These are phyloP conservation scores for Cecropterus lyciades DNA, from an alignment of 1,140 invertebrate species.

Conservation along the genomic window DNA sequence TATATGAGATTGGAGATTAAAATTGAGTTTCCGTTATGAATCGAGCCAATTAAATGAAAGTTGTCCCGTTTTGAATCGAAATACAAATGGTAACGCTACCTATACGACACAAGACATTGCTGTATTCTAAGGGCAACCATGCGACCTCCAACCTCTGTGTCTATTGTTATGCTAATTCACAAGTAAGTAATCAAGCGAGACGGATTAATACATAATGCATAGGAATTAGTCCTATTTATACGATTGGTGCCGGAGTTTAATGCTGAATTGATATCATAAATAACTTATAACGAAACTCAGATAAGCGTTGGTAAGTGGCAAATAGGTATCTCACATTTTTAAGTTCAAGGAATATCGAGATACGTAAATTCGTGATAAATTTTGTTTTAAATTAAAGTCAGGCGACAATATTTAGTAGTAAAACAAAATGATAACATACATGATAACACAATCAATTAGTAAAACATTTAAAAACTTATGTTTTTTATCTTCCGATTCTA, in stretches of 20 bases:
- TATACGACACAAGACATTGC: conserved; percentile 37
- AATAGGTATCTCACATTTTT: conserved; percentile 1
- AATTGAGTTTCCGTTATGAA: too few relatives aligned
- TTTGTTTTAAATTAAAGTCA: not conserved
- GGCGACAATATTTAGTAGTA: not conserved
- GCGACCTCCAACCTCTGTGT: conserved; percentile 69
- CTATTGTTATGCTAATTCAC: conserved; percentile 71
- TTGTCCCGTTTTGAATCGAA: too few relatives aligned
- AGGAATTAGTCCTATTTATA: conserved; percentile 32
- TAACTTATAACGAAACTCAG: conserved; percentile 4
- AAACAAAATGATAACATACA: not conserved
- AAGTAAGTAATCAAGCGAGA: conserved; percentile 54
- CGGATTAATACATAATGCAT: conserved; percentile 39
- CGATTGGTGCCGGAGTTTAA: conserved; percentile 15
- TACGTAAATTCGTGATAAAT: conserved; percentile 6
- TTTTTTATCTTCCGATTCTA: too few relatives aligned
- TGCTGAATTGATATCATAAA: conserved; percentile 21
- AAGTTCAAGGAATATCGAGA: conserved; percentile 23
- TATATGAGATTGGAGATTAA: too few relatives aligned
- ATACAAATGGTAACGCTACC: too few relatives aligned
- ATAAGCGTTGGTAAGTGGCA: conserved; percentile 4
- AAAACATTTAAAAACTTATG: too few relatives aligned
- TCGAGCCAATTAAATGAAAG: too few relatives aligned
- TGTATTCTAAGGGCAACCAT: conserved; percentile 62
- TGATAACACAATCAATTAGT: too few relatives aligned